Conservation (phyloP, 2,888 invertebrate genomes). For the Cylindroiulus punctatus region DNA sequence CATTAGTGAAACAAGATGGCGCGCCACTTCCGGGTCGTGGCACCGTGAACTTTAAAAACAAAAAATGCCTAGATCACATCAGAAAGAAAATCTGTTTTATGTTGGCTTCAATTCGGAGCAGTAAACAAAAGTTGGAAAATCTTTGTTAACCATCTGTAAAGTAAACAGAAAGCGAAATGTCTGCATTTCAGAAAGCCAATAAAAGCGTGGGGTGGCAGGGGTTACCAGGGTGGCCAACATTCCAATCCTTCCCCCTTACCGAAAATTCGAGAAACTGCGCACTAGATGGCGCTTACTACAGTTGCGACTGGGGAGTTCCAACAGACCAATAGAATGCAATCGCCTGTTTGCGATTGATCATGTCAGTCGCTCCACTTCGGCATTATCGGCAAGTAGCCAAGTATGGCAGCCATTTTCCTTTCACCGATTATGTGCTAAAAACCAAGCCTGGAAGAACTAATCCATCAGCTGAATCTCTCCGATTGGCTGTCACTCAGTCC, state of each 20-base stretch:
- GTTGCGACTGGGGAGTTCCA: too few relatives aligned
- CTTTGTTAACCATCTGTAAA: constrained; percentile 34
- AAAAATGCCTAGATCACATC: not conserved
- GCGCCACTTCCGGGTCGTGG: constrained; percentile 6
- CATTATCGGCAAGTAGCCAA: too few relatives aligned
- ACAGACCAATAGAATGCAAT: too few relatives aligned
- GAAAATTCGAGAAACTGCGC: not conserved
- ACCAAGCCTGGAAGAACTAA: too few relatives aligned
- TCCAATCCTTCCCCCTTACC: not conserved
- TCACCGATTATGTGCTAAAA: too few relatives aligned
- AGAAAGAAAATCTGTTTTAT: constrained; percentile 9
- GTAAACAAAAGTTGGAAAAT: constrained; percentile 8
- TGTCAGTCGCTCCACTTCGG: too few relatives aligned
- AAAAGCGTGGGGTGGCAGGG: not conserved
- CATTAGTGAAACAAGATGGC: constrained; percentile 4
- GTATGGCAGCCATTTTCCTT: too few relatives aligned
- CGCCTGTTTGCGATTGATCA: too few relatives aligned
- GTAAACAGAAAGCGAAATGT: constrained; percentile 22
- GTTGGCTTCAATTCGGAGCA: not conserved
- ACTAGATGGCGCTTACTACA: too few relatives aligned
- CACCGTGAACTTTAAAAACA: not conserved
- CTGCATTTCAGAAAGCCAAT: not conserved
- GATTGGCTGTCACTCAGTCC: too few relatives aligned
- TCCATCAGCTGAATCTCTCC: too few relatives aligned
- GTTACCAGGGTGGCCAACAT: not conserved